Percentiles rank a stretch among this genome's conserved stretches.
These are phyloP conservation scores for Bothrops jararaca DNA, from an alignment of 2,113 vertebrate genomes.

Conservation along the genomic window DNA sequence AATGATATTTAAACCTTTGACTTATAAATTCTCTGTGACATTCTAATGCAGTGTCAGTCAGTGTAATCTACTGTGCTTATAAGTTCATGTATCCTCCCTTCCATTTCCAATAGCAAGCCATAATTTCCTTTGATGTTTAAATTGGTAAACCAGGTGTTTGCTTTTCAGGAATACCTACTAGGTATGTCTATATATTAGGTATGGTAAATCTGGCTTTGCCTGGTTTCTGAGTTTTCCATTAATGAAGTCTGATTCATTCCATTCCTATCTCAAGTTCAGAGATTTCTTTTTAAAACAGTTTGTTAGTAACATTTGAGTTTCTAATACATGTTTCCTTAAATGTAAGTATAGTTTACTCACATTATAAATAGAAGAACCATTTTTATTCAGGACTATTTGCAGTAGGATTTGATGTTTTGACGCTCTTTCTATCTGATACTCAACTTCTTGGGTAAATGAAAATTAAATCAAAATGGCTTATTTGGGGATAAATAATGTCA, in stretches of 20 bases:
- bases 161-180: background rate
- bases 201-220: background rate
- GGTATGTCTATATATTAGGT: background rate
- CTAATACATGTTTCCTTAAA: background rate
- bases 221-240: background rate
- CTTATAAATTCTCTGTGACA: background rate
- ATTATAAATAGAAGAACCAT: background rate
- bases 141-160: background rate
- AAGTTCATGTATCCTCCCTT: background rate
- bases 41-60: background rate
- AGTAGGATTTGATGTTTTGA: background rate
- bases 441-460: background rate
- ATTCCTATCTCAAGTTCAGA: background rate
- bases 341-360: background rate
- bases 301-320: background rate
- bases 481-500: background rate
- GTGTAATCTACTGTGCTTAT: background rate
- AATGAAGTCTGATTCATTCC: background rate
- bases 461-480: background rate
- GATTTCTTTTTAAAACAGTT: background rate
- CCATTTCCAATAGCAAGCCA: background rate
- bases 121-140: background rate
- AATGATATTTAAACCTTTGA: background rate
- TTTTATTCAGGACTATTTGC: background rate
- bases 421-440: background rate